Conservation (phyloP, 2,888 invertebrate species). For the Troilus luridus region DNA sequence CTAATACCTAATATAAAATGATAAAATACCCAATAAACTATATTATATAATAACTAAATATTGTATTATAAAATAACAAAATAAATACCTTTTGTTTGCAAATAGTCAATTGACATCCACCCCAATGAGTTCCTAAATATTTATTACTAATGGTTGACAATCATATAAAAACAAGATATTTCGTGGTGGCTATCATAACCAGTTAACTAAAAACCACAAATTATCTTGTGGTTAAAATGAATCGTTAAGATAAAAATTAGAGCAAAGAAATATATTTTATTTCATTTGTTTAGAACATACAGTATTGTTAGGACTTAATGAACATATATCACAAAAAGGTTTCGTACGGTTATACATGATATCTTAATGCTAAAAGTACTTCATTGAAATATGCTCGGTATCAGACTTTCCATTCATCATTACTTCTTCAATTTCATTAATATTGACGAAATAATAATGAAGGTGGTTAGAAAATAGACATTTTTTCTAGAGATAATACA, state of each 20-base stretch:
- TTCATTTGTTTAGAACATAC: not conserved
- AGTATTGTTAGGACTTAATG: conserved; percentile 28
- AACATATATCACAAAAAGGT: conserved; percentile 19
- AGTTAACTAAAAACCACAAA: not conserved
- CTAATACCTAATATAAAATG: not conserved
- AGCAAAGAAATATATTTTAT: conserved; percentile 40
- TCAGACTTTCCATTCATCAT: conserved; percentile 31
- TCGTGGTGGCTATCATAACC: not conserved
- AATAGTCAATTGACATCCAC: not conserved
- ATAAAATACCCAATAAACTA: not conserved
- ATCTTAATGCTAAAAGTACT: not conserved
- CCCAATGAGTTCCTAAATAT: not conserved
- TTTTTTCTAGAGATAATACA: not conserved
- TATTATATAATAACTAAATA: no score
- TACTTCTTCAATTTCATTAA: not conserved
- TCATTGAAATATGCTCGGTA: conserved; percentile 27
- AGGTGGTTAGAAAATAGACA: not conserved
- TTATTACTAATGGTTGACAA: not conserved
- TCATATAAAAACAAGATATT: not conserved
- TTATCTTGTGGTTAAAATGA: not conserved
- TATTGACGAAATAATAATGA: not conserved
- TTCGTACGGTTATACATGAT: not conserved
- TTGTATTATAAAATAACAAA: no score
- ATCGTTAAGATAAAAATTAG: not conserved
- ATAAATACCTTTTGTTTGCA: no score